Base-by-base conservation (phyloP, 37 sponge, comb jelly and placozoan genomes). In the Cladorhizidae sp. region DNA sequence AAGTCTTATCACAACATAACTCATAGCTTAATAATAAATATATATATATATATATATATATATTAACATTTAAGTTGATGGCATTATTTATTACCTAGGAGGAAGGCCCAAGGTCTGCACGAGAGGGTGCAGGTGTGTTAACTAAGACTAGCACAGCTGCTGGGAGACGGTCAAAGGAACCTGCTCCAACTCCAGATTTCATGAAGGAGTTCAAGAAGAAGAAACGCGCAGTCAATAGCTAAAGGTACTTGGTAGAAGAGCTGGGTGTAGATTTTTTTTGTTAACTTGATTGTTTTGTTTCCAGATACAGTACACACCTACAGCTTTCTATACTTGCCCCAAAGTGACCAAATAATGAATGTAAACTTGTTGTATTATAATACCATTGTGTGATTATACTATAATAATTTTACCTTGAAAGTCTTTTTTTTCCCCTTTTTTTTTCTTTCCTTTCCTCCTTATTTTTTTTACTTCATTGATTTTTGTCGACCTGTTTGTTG, bases 171-270 rank as follows among this genome's bases (percentile, higher is more conserved):
- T 33, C 18, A 2, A 67, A 70, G 36, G 57, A 61, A 28, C 74
- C 82, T 33, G 77, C 77, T 31, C 38, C 29, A 68, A 84, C 85
- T 1, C 91, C 91, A 29, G 64, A 36, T 23, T 90, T 90, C 73
- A 81, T 90, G 78, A 81, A 81, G 59, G 91, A 90, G 52, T 90
- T 90, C 75, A 82, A 85, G 55, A 90, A 77, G 57, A 85, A 85
- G 63, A 43, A 79, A 74, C 38, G 37, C 36, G 42, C 74, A 12
- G 28, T 42, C 33, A 39, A 1, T 42, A 71, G 49, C 22, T 43
- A 43, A n/a, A 71, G 72, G 72, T 71, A 71, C 49, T 26, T 6
- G 14, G 3, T 58, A 17, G 29, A 28, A 29, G 5, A 5, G 5
- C 9, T 45, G 49, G 5, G 49, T 45, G 49, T 9, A 45, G 5